These are phyloP conservation scores for Tragopan temminckii DNA, from an alignment of 2,797 vertebrate genomes.

Conservation along the genomic window DNA sequence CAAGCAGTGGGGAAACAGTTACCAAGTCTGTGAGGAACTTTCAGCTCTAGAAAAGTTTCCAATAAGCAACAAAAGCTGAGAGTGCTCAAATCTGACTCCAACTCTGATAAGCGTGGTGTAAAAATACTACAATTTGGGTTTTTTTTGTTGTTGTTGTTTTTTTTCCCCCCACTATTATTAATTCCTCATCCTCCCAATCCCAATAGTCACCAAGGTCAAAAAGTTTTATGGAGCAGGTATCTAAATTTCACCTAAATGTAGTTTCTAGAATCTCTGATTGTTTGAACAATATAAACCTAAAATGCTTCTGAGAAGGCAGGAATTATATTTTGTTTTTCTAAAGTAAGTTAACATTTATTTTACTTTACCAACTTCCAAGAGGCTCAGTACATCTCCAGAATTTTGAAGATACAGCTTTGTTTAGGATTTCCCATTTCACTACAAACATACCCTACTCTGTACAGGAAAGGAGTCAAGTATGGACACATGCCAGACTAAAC, in stretches of 20 bases:
- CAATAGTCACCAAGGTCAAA: neutral
- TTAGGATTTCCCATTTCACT: neutral
- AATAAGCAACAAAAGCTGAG: neutral
- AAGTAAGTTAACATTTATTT: constrained; percentile 18
- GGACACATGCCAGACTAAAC: constrained; percentile 32
- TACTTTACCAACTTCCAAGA: neutral
- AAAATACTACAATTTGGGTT: neutral
- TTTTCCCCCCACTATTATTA: neutral
- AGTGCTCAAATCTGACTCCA: neutral
- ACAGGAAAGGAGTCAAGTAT: neutral
- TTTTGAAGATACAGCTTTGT: neutral
- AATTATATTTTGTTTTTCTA: neutral
- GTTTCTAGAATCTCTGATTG: neutral
- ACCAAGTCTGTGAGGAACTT: neutral
- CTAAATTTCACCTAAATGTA: neutral
- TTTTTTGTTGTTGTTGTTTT: too few species aligned
- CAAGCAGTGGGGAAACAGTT: neutral
- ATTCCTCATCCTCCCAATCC: neutral
- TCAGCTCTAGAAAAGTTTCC: neutral
- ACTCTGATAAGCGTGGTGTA: neutral
- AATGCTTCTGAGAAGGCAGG: neutral
- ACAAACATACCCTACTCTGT: neutral
- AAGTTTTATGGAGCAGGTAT: neutral
- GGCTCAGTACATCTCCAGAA: neutral
- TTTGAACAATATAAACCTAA: neutral